Percentiles rank a stretch among this genome's conserved stretches.
These are phyloP conservation scores for Rhyacichthys aspro DNA, from an alignment of 2,797 vertebrate species.

Conservation along the genomic window DNA sequence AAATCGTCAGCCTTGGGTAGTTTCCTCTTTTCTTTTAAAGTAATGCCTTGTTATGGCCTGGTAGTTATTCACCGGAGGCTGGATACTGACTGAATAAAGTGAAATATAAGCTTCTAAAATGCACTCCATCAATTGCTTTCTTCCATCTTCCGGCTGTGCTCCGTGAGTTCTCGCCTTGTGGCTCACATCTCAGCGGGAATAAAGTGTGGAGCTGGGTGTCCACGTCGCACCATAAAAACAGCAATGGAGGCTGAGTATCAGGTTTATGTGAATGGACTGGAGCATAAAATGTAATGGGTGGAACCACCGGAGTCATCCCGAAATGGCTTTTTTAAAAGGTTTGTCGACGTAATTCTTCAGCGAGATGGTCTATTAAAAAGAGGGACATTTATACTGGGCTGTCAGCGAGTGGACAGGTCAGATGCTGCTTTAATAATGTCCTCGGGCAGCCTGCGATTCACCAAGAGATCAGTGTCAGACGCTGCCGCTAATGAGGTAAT, in stretches of 20 bases:
- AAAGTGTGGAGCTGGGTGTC: constrained; percentile 66
- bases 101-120: constrained; percentile 78
- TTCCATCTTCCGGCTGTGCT: constrained; percentile 56
- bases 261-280: constrained; percentile 77
- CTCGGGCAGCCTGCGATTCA: constrained; percentile 53
- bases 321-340: constrained; percentile 74
- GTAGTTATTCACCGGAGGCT: constrained; percentile 67
- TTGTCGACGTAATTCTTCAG: constrained; percentile 73
- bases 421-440: constrained; percentile 68
- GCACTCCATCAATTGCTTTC: constrained; percentile 73
- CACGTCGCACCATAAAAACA: constrained; percentile 75
- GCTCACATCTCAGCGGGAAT: constrained; percentile 71
- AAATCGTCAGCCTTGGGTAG: constrained; percentile 55
- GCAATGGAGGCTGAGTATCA: constrained; percentile 72
- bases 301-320: constrained; percentile 67
- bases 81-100: constrained; percentile 70
- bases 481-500: constrained; percentile 57
- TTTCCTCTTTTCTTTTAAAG: constrained; percentile 68
- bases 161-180: constrained; percentile 69
- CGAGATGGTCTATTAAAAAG: constrained; percentile 71
- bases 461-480: constrained; percentile 37
- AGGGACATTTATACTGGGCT: constrained; percentile 70
- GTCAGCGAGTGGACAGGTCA: constrained; percentile 69
- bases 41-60: constrained; percentile 58
- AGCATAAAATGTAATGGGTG: constrained; percentile 80